Conservation (phyloP, 2,888 invertebrate species). For the Ganaspis brasiliensis region DNA sequence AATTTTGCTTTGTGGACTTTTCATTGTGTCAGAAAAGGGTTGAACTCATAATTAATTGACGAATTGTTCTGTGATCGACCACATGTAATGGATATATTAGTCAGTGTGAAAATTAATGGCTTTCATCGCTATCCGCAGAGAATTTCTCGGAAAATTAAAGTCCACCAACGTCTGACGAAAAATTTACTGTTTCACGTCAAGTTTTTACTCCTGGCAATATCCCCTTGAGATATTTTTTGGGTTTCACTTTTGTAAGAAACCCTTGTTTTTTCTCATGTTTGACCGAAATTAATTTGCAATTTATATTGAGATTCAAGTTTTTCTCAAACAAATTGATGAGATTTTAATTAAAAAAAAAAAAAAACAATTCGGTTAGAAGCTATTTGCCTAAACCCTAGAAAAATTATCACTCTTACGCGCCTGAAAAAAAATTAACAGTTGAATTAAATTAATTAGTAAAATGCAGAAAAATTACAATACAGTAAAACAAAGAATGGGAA, state of each 20-base stretch:
- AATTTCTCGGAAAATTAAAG: constrained; percentile 20
- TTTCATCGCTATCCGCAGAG: constrained; percentile 6
- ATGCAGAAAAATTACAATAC: too few relatives aligned
- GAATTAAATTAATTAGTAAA: too few relatives aligned
- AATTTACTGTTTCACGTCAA: constrained; percentile 13
- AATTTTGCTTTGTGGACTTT: not conserved
- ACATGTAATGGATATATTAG: constrained; percentile 21
- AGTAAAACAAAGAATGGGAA: too few relatives aligned
- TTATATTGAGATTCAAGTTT: too few relatives aligned
- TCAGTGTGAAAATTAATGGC: constrained; percentile 16
- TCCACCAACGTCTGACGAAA: not conserved
- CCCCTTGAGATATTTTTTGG: not conserved
- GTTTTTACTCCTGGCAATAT: not conserved
- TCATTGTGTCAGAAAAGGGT: constrained; percentile 2
- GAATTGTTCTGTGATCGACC: constrained; percentile 13
- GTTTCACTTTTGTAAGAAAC: not conserved
- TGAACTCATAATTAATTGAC: constrained; percentile 34
- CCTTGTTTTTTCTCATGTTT: not conserved
- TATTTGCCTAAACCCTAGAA: too few relatives aligned
- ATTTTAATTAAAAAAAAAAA: too few relatives aligned
- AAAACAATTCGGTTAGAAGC: too few relatives aligned
- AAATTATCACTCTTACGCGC: too few relatives aligned
- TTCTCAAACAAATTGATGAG: too few relatives aligned
- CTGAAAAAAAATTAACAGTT: too few relatives aligned
- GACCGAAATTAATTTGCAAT: not conserved